phyloP scores from a whole-genome alignment of 2,797 vertebrate genomes.

The Xiphophorus birchmanni region DNA sequence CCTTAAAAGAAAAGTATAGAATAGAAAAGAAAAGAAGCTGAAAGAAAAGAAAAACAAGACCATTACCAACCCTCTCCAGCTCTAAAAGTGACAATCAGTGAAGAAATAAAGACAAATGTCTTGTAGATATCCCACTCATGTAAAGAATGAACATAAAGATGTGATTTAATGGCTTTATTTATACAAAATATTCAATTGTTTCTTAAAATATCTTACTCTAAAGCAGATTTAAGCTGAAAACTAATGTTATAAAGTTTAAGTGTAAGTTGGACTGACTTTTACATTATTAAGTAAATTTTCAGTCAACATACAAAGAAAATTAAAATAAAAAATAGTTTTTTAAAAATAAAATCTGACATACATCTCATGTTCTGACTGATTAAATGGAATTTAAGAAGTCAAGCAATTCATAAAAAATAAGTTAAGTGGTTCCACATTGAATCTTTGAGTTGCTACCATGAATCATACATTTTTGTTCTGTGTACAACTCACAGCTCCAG shows the following conservation, averaged over 20 bases:
- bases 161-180: constrained; percentile 27
- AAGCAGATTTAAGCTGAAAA: constrained; percentile 12
- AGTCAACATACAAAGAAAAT: constrained; percentile 20
- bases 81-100: not conserved
- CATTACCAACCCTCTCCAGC: not conserved
- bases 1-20: not conserved
- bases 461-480: not conserved
- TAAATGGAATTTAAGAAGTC: not conserved
- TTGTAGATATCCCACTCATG: not conserved
- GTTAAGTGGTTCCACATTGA: not conserved
- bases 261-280: constrained; percentile 3
- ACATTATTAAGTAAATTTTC: not conserved
- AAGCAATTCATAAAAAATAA: not conserved
- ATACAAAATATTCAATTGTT: constrained; percentile 52
- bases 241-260: constrained; percentile 17
- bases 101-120: not conserved
- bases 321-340: not conserved
- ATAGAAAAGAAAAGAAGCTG: too few relatives aligned
- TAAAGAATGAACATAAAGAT: constrained; percentile 8
- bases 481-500: not conserved
- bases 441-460: not conserved
- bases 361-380: not conserved
- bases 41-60: not conserved
- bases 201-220: not conserved
- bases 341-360: not conserved